These are phyloP conservation scores for Speoplatyrhinus poulsoni DNA, from an alignment of 2,113 vertebrate species.

Conservation along the genomic window DNA sequence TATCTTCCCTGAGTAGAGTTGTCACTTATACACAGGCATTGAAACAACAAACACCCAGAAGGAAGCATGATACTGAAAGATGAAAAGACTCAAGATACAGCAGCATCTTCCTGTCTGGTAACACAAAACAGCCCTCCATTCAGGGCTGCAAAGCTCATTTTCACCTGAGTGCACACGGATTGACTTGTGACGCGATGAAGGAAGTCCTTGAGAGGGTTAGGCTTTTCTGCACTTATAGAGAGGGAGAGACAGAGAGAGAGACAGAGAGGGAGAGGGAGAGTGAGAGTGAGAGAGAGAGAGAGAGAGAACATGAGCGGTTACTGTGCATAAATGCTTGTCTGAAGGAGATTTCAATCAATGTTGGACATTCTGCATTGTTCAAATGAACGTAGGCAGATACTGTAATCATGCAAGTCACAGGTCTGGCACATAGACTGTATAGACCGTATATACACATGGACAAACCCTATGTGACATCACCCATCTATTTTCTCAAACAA, in stretches of 20 bases:
- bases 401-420: too few relatives aligned
- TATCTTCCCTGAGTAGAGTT: constrained; percentile 2
- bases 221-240: constrained; percentile 29
- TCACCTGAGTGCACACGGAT: constrained; percentile 52
- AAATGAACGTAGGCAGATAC: too few relatives aligned
- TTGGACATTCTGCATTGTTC: background rate
- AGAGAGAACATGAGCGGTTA: background rate
- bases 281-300: background rate
- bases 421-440: too few relatives aligned
- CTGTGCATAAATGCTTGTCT: background rate
- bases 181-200: constrained; percentile 53
- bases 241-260: background rate
- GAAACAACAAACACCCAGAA: constrained; percentile 6
- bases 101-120: constrained; percentile 37
- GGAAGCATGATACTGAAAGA: constrained; percentile 16
- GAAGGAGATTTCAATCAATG: constrained; percentile 40
- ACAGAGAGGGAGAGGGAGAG: too few relatives aligned
- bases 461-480: too few relatives aligned
- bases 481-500: too few relatives aligned
- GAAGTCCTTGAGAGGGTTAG: constrained; percentile 56
- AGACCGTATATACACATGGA: too few relatives aligned
- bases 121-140: constrained; percentile 37
- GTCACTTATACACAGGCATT: constrained; percentile 3
- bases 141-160: constrained; percentile 33
- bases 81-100: constrained; percentile 19